phyloP scores from a whole-genome alignment of 1,140 invertebrate genomes.

The Heterodera carotae region DNA sequence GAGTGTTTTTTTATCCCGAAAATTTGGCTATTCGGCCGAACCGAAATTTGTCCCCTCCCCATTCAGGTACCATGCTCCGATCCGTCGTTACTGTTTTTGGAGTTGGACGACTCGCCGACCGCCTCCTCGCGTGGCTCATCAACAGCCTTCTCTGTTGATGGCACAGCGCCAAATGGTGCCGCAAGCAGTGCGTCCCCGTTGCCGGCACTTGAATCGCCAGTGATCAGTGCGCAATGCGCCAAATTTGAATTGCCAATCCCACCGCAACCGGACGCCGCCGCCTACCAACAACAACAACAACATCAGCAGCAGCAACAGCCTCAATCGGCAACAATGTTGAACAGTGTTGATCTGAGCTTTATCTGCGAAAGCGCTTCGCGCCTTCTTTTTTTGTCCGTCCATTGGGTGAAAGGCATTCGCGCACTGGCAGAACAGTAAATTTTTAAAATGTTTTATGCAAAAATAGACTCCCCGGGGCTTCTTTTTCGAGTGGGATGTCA shows the following conservation, averaged over 20 bases:
- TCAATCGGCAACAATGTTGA: background rate
- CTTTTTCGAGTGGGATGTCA: too few relatives aligned
- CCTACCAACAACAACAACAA: conserved; percentile 68
- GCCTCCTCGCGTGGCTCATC: conserved; percentile 16
- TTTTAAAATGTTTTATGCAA: conserved; percentile 65
- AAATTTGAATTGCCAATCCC: conserved; percentile 80
- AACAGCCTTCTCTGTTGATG: background rate
- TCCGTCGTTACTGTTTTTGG: conserved; percentile 19
- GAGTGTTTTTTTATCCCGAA: too few relatives aligned
- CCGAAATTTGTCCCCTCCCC: too few relatives aligned
- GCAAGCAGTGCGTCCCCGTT: background rate
- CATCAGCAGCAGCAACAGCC: background rate
- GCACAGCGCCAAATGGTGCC: background rate
- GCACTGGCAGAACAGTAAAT: conserved; percentile 66
- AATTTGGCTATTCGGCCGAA: too few relatives aligned
- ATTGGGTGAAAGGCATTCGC: conserved; percentile 82
- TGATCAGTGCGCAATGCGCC: conserved; percentile 65
- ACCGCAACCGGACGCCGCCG: conserved; percentile 74
- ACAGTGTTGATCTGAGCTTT: conserved; percentile 72
- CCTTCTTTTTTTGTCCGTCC: conserved; percentile 82
- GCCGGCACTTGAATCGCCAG: conserved; percentile 11
- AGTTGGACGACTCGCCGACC: conserved; percentile 26
- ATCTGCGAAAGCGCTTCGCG: conserved; percentile 88
- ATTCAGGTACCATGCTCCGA: background rate
- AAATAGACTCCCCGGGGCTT: too few relatives aligned